A percentile compares a stretch with the other conserved stretches of the same genome.
These are phyloP conservation scores for Alouatta palliata DNA, from an alignment of 2,113 vertebrate genomes.

Conservation along the genomic window DNA sequence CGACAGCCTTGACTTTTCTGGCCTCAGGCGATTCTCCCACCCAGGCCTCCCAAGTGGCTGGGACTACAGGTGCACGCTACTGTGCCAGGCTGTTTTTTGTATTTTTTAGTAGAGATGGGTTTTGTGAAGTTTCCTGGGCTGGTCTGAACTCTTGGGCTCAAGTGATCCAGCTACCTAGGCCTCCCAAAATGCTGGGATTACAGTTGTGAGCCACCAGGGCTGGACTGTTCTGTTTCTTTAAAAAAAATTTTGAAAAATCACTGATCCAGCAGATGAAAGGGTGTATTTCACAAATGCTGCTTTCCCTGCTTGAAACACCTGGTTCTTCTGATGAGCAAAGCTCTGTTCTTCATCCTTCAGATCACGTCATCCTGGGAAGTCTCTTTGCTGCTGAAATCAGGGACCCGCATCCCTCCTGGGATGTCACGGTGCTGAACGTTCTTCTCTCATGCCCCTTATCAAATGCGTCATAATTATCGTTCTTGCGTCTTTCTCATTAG, in stretches of 20 bases:
- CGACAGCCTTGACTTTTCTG: no score
- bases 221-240: background rate
- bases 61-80: no score
- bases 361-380: no score
- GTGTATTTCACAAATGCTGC: background rate
- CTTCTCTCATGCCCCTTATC: background rate
- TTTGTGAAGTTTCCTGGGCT: no score
- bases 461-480: rapidly evolving
- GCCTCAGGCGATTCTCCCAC: no score
- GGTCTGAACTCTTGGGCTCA: no score
- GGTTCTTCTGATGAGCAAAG: background rate
- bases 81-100: no score
- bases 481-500: background rate
- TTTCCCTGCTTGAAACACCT: background rate
- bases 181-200: no score
- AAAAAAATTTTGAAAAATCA: background rate
- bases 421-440: background rate
- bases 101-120: no score
- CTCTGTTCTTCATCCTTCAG: background rate
- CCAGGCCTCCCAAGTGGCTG: no score
- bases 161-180: no score
- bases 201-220: no score
- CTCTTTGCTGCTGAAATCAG: background rate
- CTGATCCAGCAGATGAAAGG: background rate
- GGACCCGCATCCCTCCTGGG: background rate